These are phyloP conservation scores for Ectobius pallidus DNA, from an alignment of 2,888 invertebrate genomes.

Conservation along the genomic window DNA sequence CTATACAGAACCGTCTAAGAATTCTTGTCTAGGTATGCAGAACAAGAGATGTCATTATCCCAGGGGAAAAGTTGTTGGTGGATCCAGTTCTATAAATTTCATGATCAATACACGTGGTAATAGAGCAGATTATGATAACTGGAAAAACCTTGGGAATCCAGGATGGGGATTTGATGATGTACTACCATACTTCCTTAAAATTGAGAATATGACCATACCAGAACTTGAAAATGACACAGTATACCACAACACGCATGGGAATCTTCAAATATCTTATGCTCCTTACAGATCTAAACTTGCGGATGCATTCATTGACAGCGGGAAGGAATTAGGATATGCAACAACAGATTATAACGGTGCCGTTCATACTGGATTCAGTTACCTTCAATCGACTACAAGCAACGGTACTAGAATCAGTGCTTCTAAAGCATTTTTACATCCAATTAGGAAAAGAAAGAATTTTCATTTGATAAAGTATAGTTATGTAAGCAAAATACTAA, in stretches of 20 bases:
- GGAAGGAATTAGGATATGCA: constrained; percentile 48
- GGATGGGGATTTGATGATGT: background rate
- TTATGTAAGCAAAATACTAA: no score
- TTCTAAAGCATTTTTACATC: constrained; percentile 45
- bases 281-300: constrained; percentile 47
- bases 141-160: background rate
- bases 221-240: constrained; percentile 48
- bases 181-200: constrained; percentile 7
- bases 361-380: constrained; percentile 53
- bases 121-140: background rate
- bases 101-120: constrained; percentile 1
- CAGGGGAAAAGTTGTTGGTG: constrained; percentile 53
- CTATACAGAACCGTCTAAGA: background rate
- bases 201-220: constrained; percentile 49
- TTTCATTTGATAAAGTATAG: constrained; percentile 47
- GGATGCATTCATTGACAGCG: constrained; percentile 48
- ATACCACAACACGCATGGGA: constrained; percentile 42
- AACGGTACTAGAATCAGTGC: constrained; percentile 44
- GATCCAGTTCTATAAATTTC: background rate
- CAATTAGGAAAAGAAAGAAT: constrained; percentile 42
- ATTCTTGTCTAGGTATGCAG: background rate
- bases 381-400: constrained; percentile 54
- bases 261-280: constrained; percentile 48
- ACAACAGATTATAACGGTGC: constrained; percentile 51
- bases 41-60: constrained; percentile 40